Conservation (phyloP, 2,797 vertebrate species). For the Austrolebias charrua region DNA sequence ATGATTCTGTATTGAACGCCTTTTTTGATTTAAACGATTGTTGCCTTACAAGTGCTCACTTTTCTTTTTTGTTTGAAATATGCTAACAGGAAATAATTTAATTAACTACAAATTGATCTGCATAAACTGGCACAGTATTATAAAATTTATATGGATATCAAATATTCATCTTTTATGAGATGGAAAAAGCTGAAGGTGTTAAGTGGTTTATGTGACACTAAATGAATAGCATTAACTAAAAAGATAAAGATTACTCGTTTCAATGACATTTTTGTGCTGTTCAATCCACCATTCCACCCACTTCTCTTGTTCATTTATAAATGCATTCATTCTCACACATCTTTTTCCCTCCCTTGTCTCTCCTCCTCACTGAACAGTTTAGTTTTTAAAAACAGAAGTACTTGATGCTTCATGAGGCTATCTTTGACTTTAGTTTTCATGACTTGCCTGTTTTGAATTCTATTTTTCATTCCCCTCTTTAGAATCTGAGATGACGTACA, state of each 20-base stretch:
- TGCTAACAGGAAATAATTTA: not conserved
- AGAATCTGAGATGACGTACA: constrained; percentile 47
- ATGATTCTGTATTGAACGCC: too few relatives aligned
- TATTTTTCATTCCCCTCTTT: constrained; percentile 3
- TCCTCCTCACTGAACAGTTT: constrained; percentile 32
- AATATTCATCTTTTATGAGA: not conserved
- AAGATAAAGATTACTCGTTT: not conserved
- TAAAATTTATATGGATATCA: not conserved
- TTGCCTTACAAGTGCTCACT: not conserved
- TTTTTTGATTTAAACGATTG: too few relatives aligned
- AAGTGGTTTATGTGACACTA: constrained; percentile 3
- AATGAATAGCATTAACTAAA: constrained; percentile 7
- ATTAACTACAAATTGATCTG: constrained; percentile 3
- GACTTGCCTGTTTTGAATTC: constrained; percentile 5
- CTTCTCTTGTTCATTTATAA: constrained; percentile 27
- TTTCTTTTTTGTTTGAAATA: not conserved
- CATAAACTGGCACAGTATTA: not conserved
- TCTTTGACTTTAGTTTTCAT: constrained; percentile 34
- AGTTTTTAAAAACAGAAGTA: constrained; percentile 30
- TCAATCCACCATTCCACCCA: constrained; percentile 11
- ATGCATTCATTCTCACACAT: constrained; percentile 24
- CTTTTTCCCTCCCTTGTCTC: constrained; percentile 7
- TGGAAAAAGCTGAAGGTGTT: not conserved
- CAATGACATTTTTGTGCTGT: constrained; percentile 1
- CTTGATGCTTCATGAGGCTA: constrained; percentile 43